These are phyloP conservation scores for Chymomyza procnemis DNA, from an alignment of 2,888 invertebrate genomes.

Conservation along the genomic window DNA sequence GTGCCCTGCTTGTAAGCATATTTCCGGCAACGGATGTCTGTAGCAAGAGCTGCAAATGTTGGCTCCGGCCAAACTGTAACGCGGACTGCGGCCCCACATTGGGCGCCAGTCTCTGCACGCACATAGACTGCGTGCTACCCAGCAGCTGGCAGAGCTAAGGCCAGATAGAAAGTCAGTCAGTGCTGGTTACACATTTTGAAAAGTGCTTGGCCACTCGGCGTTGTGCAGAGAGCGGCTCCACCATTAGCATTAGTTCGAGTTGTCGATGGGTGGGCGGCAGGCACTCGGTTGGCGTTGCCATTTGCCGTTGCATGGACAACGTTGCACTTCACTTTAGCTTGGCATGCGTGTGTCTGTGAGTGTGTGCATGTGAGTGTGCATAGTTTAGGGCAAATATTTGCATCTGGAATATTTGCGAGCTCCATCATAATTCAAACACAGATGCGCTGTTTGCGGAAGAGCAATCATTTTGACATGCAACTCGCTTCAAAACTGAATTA, in stretches of 20 bases:
- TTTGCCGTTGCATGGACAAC: slow-evolving; percentile 1
- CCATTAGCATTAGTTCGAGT: slow-evolving; percentile 41
- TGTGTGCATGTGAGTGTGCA: slow-evolving; percentile 57
- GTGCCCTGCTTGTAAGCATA: slow-evolving; percentile 65
- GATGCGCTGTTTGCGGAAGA: slow-evolving; percentile 78
- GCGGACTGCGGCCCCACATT: slow-evolving; percentile 17
- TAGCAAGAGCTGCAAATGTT: slow-evolving; percentile 51
- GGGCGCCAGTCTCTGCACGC: not conserved
- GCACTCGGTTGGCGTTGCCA: not conserved
- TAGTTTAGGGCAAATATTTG: slow-evolving; percentile 78
- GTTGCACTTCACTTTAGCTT: slow-evolving; percentile 69
- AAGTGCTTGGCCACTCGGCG: slow-evolving; percentile 67
- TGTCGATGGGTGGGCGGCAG: slow-evolving; percentile 27
- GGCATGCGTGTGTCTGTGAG: slow-evolving; percentile 36
- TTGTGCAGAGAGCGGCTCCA: slow-evolving; percentile 38
- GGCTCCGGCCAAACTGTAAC: slow-evolving; percentile 62
- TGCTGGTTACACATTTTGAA: slow-evolving; percentile 70
- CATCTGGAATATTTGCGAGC: slow-evolving; percentile 78
- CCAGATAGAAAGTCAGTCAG: slow-evolving; percentile 64
- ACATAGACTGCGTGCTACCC: not conserved
- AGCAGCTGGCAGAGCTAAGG: slow-evolving; percentile 4
- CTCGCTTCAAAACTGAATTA: slow-evolving; percentile 76
- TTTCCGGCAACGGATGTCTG: slow-evolving; percentile 68
- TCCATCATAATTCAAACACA: slow-evolving; percentile 78
- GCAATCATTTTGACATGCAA: slow-evolving; percentile 78